These are phyloP conservation scores for Nebria salina DNA, from an alignment of 2,888 invertebrate species.

Conservation along the genomic window DNA sequence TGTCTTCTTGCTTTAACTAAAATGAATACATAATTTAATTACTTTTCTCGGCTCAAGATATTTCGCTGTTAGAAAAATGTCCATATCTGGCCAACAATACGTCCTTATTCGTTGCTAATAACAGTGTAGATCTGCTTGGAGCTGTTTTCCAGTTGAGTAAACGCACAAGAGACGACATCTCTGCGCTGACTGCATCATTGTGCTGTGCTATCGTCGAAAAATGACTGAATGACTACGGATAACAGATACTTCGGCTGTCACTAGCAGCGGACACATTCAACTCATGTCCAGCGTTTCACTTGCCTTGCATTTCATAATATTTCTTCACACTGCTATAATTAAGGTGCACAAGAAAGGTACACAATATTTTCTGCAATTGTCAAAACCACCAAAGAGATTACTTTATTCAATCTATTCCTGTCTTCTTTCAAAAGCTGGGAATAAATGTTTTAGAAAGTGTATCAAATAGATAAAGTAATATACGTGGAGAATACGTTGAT, in stretches of 20 bases:
- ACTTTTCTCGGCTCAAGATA: neutral
- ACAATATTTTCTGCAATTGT: neutral
- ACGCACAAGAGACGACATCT: neutral
- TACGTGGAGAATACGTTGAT: too few relatives aligned
- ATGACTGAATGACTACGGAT: constrained; percentile 1
- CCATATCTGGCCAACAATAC: neutral
- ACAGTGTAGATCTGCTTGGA: neutral
- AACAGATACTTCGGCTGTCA: neutral
- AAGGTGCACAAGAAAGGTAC: neutral
- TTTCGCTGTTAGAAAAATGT: neutral
- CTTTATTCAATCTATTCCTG: neutral
- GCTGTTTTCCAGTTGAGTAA: constrained; percentile 3
- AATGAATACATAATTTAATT: neutral
- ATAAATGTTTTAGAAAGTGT: too few relatives aligned
- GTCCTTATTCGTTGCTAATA: constrained; percentile 9
- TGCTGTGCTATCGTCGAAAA: neutral
- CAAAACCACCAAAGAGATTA: neutral
- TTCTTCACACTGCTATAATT: neutral
- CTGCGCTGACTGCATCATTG: neutral
- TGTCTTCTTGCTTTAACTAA: too few relatives aligned
- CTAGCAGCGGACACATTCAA: neutral
- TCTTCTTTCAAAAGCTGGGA: neutral
- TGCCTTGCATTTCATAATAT: neutral
- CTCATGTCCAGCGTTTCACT: neutral
- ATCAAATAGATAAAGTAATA: too few relatives aligned